Conservation (phyloP, 2,113 vertebrate species). For the Podarcis muralis region DNA sequence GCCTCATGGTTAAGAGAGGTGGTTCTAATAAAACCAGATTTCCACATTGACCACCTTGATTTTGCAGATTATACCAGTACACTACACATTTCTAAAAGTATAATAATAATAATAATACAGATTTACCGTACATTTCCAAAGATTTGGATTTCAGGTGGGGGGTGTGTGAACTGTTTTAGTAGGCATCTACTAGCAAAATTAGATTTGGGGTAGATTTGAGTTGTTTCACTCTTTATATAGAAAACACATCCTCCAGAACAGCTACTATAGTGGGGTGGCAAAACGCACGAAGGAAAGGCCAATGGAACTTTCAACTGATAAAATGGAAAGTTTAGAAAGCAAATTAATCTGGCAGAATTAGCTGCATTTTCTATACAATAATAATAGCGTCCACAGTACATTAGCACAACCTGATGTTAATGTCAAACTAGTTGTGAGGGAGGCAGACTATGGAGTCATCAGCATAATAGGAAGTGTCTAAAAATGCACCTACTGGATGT, state of each 20-base stretch:
- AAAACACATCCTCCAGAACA: background rate
- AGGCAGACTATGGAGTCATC: slow-evolving; percentile 17
- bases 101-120: background rate
- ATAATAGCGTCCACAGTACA: slow-evolving; percentile 28
- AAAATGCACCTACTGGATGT: slow-evolving; percentile 29
- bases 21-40: slow-evolving; percentile 36
- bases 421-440: slow-evolving; percentile 29
- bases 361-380: slow-evolving; percentile 19
- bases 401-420: slow-evolving; percentile 4
- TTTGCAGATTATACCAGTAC: background rate
- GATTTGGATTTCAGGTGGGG: background rate
- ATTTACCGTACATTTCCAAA: slow-evolving; percentile 5
- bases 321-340: background rate
- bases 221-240: background rate
- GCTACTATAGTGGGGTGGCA: background rate
- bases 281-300: background rate
- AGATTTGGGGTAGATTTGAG: background rate
- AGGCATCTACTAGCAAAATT: background rate
- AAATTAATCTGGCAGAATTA: slow-evolving; percentile 22
- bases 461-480: slow-evolving; percentile 15
- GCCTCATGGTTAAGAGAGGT: slow-evolving; percentile 26
- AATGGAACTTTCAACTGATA: slow-evolving; percentile 15
- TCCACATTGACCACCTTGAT: slow-evolving; percentile 26
- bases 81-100: background rate
- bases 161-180: background rate